A percentile compares a stretch with the other conserved stretches of the same genome.
Evolutionary conservation across 2,797 vertebrate species (phyloP).

Genomic region (Erithacus rubecula): DNA sequence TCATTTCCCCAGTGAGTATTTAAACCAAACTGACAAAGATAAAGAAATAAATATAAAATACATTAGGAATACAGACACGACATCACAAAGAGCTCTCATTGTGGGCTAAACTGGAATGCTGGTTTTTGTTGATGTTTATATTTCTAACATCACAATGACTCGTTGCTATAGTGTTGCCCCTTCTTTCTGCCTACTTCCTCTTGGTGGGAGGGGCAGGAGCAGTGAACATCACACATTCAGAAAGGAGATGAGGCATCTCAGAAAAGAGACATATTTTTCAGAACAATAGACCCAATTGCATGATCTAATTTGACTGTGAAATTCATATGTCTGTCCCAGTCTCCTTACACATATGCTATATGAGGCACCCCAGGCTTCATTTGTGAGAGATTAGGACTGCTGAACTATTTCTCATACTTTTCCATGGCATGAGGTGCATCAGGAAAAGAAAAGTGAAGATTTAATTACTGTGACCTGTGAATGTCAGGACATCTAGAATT

Average conservation of each 20-base stretch:
- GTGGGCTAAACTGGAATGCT: not conserved
- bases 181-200: not conserved
- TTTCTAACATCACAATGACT: not conserved
- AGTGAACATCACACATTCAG: not conserved
- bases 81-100: not conserved
- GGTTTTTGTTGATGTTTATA: not conserved
- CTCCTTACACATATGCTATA: rapidly evolving
- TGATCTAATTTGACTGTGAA: not conserved
- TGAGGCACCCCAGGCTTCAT: rapidly evolving
- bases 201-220: not conserved
- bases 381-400: not conserved
- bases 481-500: not conserved
- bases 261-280: not conserved
- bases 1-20: not conserved
- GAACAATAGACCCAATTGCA: not conserved
- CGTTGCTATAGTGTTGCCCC: not conserved
- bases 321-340: not conserved
- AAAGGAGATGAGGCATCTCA: not conserved
- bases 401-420: not conserved
- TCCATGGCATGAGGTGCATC: not conserved
- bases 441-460: not conserved
- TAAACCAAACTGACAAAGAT: not conserved
- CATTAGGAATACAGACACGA: not conserved
- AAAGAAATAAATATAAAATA: not conserved
- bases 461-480: not conserved